phyloP scores from a whole-genome alignment of 1,140 invertebrate genomes.

The Drosophila dunni region DNA sequence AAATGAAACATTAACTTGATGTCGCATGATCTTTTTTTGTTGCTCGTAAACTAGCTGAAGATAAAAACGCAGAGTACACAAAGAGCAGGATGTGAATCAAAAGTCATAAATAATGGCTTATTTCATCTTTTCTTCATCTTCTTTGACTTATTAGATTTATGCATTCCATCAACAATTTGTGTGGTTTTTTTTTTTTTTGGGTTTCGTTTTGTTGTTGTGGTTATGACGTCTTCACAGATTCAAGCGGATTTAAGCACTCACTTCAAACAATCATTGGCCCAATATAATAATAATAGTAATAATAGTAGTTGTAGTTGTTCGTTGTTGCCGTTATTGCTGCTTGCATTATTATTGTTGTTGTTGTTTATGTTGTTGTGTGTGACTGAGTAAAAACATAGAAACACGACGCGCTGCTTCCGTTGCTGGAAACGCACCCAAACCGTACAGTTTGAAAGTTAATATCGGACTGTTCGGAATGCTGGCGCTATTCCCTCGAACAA shows the following conservation, averaged over 20 bases:
- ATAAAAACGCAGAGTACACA: constrained; percentile 25
- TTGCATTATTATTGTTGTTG: constrained; percentile 31
- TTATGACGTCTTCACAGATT: constrained; percentile 19
- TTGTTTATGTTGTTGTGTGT: constrained; percentile 25
- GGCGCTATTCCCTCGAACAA: constrained; percentile 51
- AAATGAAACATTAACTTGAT: constrained; percentile 1
- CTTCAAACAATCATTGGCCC: constrained; percentile 44
- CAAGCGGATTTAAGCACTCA: constrained; percentile 31
- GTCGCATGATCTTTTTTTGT: constrained; percentile 4
- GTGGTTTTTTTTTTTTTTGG: too few relatives aligned
- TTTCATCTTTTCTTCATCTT: constrained; percentile 24
- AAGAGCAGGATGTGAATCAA: constrained; percentile 63
- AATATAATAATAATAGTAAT: constrained; percentile 1
- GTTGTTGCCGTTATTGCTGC: constrained; percentile 40
- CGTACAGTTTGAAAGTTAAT: constrained; percentile 79
- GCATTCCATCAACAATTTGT: constrained; percentile 6
- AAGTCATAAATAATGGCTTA: constrained; percentile 47
- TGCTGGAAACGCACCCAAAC: constrained; percentile 70
- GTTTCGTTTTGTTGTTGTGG: not conserved
- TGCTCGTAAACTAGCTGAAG: not conserved
- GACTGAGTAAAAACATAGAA: constrained; percentile 50
- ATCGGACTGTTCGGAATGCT: constrained; percentile 66
- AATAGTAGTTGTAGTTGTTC: constrained; percentile 11
- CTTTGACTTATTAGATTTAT: constrained; percentile 2
- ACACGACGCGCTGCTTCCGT: constrained; percentile 68